phyloP scores from a whole-genome alignment of 2,113 vertebrate species.

The Dunckerocampus dactyliophorus region DNA sequence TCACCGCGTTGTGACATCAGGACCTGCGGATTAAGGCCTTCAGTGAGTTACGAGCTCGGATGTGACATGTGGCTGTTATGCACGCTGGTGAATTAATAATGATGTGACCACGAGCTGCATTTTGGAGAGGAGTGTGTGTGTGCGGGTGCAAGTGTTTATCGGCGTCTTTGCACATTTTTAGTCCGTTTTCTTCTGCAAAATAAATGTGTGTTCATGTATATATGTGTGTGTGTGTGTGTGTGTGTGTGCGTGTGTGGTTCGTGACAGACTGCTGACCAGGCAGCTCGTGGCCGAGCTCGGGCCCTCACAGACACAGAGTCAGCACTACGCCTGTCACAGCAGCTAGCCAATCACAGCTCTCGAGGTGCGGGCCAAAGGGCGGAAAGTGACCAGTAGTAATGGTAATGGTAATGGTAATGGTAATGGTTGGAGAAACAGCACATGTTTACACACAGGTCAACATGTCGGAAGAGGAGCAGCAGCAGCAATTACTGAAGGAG shows the following conservation, averaged over 20 bases:
- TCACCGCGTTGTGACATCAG: slow-evolving; percentile 41
- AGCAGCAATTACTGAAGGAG: too few relatives aligned
- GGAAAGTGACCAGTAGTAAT: slow-evolving; percentile 10
- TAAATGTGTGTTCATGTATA: slow-evolving; percentile 1
- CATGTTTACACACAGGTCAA: too few relatives aligned
- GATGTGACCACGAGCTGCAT: slow-evolving; percentile 16
- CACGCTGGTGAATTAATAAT: slow-evolving; percentile 51
- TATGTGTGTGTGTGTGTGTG: too few relatives aligned
- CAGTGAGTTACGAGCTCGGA: slow-evolving; percentile 20
- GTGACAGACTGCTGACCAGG: slow-evolving; percentile 63
- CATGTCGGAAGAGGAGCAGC: too few relatives aligned
- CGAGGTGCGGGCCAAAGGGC: slow-evolving; percentile 37
- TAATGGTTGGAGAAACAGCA: too few relatives aligned
- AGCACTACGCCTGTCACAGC: slow-evolving; percentile 69
- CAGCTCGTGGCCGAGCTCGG: slow-evolving; percentile 55
- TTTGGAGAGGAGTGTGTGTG: not conserved
- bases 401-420: too few relatives aligned
- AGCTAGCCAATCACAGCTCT: slow-evolving; percentile 49
- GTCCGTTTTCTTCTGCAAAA: slow-evolving; percentile 15
- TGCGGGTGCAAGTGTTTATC: not conserved
- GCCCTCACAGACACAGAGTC: slow-evolving; percentile 71
- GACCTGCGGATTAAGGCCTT: slow-evolving; percentile 54
- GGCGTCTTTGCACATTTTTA: not conserved
- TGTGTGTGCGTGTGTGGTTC: slow-evolving; percentile 24
- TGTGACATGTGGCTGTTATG: slow-evolving; percentile 53